A percentile compares a stretch with the other conserved stretches of the same genome.
Evolutionary conservation across 53 echinoderm and acorn worm species (phyloP).

Genomic region (Holothuria scabra): DNA sequence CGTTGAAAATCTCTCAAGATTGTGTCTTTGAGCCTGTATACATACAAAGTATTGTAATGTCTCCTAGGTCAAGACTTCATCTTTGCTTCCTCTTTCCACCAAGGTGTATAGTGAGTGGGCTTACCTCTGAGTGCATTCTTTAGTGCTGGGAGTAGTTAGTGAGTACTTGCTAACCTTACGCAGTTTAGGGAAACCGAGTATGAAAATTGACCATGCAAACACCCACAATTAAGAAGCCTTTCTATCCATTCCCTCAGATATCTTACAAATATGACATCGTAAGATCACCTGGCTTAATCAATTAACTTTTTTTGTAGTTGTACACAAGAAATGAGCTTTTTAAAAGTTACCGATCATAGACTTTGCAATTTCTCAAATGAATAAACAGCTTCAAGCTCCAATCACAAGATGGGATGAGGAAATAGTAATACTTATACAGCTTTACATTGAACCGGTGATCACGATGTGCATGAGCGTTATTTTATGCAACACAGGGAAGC

Average conservation of each 20-base stretch:
- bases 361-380: slow-evolving; percentile 10
- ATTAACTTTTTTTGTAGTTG: slow-evolving; percentile 4
- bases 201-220: slow-evolving; percentile 24
- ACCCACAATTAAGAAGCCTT: slow-evolving; percentile 4
- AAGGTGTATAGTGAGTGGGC: too few relatives aligned
- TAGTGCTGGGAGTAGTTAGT: slow-evolving; percentile 1
- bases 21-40: too few relatives aligned
- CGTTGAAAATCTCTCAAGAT: too few relatives aligned
- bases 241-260: too few relatives aligned
- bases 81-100: too few relatives aligned
- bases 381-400: not conserved
- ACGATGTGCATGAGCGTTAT: too few relatives aligned
- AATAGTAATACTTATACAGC: not conserved
- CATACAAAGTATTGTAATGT: too few relatives aligned
- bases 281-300: slow-evolving; percentile 1
- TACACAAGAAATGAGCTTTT: slow-evolving; percentile 17
- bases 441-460: too few relatives aligned
- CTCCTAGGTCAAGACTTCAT: too few relatives aligned
- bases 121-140: too few relatives aligned
- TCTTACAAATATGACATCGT: too few relatives aligned
- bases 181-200: slow-evolving; percentile 11
- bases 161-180: not conserved
- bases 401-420: slow-evolving; percentile 7
- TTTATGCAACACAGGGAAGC: too few relatives aligned
- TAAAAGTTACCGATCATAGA: slow-evolving; percentile 19